Conservation (phyloP, 92 coral and sea anemone species). For the Parazoanthus atlanticus region DNA sequence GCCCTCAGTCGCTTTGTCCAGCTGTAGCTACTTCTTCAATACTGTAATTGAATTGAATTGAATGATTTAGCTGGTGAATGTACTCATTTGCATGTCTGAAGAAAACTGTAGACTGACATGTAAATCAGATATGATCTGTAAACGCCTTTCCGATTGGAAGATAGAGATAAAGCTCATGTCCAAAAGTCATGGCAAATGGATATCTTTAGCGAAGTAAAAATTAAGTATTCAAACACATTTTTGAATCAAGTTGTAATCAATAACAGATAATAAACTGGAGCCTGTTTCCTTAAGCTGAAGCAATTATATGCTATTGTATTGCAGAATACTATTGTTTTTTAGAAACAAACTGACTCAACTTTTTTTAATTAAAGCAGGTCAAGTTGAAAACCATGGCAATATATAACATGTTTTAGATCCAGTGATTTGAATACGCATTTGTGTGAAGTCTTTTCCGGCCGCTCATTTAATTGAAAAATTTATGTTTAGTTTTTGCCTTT, state of each 20-base stretch:
- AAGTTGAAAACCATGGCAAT: neutral
- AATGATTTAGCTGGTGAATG: neutral
- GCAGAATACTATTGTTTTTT: neutral
- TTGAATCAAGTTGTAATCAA: neutral
- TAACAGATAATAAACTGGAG: neutral
- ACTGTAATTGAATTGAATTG: neutral
- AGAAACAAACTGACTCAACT: neutral
- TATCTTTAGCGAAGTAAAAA: neutral
- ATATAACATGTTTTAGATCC: too few species aligned
- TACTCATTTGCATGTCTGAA: neutral
- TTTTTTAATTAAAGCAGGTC: too few species aligned
- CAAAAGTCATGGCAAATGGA: neutral
- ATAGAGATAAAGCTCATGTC: neutral
- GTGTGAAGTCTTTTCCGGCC: too few species aligned
- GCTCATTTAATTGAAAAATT: too few species aligned
- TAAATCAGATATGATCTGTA: too few species aligned
- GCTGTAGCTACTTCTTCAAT: neutral
- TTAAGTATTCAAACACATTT: neutral
- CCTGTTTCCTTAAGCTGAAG: neutral
- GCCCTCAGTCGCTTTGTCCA: neutral
- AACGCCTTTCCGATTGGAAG: neutral
- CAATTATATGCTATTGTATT: neutral
- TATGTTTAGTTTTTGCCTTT: too few species aligned
- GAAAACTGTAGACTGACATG: neutral
- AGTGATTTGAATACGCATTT: too few species aligned